Percentiles rank a stretch among this genome's conserved stretches.
Evolutionary conservation across 2,113 vertebrate species (phyloP).

Genomic region (Marmota monax): DNA sequence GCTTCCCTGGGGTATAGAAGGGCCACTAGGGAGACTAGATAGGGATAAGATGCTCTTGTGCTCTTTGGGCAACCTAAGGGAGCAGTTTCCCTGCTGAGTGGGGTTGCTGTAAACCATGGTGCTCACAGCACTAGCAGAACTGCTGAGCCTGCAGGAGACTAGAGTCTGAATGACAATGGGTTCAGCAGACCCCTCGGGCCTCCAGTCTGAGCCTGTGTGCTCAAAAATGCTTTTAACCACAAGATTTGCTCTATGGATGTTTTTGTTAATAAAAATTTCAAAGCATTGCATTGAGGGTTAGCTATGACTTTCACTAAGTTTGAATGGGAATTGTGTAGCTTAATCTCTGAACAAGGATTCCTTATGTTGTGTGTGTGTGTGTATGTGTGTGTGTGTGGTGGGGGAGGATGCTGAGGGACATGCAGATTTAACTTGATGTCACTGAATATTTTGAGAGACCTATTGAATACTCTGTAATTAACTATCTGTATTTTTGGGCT

Average conservation of each 20-base stretch:
- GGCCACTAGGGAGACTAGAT: neutral
- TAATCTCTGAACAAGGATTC: conserved; percentile 78
- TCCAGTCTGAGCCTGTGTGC: neutral
- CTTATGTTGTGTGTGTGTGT: neutral
- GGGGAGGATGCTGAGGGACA: neutral
- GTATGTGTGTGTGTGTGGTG: neutral
- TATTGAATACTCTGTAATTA: conserved; percentile 77
- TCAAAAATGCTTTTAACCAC: conserved; percentile 43
- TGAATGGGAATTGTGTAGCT: conserved; percentile 82
- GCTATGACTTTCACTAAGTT: conserved; percentile 82
- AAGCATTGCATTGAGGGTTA: conserved; percentile 77
- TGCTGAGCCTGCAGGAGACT: neutral
- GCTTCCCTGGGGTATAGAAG: fast-evolving
- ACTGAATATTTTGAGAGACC: conserved; percentile 76
- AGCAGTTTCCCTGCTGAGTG: neutral
- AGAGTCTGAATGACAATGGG: neutral
- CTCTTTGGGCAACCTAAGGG: neutral
- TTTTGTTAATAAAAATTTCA: conserved; percentile 59
- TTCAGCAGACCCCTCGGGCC: neutral
- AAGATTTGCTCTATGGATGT: conserved; percentile 12
- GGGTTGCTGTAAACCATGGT: neutral
- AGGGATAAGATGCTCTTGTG: neutral
- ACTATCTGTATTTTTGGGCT: conserved; percentile 74
- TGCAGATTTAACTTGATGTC: conserved; percentile 76
- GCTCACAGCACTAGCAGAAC: neutral